A percentile compares a stretch with the other conserved stretches of the same genome.
These are phyloP conservation scores for Pluvianellus socialis DNA, from an alignment of 2,113 vertebrate genomes.

Conservation along the genomic window DNA sequence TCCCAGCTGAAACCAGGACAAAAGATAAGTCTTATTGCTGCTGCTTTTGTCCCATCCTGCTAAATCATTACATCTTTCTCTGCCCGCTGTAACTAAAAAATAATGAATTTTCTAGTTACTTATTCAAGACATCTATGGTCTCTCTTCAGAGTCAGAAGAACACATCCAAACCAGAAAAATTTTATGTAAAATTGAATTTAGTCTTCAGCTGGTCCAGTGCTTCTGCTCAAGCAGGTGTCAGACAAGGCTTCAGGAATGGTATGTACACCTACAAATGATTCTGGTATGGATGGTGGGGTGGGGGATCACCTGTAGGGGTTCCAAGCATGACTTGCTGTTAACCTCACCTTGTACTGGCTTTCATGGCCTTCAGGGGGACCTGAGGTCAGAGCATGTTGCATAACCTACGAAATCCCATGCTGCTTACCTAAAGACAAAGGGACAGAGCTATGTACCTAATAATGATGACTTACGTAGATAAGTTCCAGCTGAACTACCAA, in stretches of 20 bases:
- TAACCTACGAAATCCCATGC: neutral
- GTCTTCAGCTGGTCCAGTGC: neutral
- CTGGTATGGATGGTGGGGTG: neutral
- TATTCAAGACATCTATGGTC: neutral
- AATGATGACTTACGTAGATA: rapidly evolving
- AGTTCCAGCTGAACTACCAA: neutral
- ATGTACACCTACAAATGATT: neutral
- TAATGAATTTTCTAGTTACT: neutral
- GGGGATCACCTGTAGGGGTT: neutral
- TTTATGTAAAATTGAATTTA: neutral
- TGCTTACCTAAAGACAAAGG: neutral
- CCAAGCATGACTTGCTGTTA: neutral
- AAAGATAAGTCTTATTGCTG: neutral
- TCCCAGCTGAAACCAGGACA: neutral
- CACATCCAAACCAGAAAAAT: neutral
- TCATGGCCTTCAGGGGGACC: neutral
- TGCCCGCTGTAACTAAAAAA: neutral
- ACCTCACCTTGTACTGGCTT: neutral
- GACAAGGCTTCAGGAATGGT: neutral
- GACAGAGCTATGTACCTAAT: neutral
- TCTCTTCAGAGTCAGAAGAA: neutral
- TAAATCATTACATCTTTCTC: neutral
- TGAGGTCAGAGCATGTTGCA: neutral
- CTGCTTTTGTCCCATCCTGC: neutral
- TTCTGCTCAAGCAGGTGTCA: neutral